phyloP scores from a whole-genome alignment of 2,113 vertebrate genomes.

The Budorcas taxicolor region DNA sequence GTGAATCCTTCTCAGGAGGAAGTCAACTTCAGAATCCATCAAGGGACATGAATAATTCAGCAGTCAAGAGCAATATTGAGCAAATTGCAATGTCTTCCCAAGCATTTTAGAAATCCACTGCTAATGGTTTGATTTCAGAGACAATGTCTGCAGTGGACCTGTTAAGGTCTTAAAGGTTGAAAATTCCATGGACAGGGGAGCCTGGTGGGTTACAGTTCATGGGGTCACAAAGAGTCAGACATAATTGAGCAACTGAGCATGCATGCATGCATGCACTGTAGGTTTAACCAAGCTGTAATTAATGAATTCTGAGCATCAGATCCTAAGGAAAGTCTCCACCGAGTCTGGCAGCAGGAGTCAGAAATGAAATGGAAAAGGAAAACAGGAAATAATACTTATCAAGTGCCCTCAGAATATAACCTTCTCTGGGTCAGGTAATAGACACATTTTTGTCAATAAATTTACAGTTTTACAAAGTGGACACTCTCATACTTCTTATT shows the following conservation, averaged over 20 bases:
- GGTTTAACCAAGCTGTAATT: neutral
- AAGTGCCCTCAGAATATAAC: neutral
- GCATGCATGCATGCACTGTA: neutral
- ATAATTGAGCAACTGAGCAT: neutral
- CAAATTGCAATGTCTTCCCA: neutral
- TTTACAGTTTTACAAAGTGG: neutral
- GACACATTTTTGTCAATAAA: neutral
- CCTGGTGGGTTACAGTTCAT: neutral
- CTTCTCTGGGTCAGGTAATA: neutral
- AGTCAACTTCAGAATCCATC: neutral
- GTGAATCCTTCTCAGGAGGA: neutral
- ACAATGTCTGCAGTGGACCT: neutral
- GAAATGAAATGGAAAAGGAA: neutral
- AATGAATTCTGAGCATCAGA: neutral
- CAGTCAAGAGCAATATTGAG: slow-evolving; percentile 3
- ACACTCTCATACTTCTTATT: neutral
- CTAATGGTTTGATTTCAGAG: neutral
- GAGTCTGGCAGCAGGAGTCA: neutral
- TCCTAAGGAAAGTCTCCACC: neutral
- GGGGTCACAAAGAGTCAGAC: neutral
- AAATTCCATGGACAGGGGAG: neutral
- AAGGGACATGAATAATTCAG: slow-evolving; percentile 24
- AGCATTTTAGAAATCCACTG: neutral
- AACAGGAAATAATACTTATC: neutral
- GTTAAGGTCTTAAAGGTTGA: neutral